Evolutionary conservation across 2,888 invertebrate genomes (phyloP).

Genomic region (Sphaerophoria taeniata): DNA sequence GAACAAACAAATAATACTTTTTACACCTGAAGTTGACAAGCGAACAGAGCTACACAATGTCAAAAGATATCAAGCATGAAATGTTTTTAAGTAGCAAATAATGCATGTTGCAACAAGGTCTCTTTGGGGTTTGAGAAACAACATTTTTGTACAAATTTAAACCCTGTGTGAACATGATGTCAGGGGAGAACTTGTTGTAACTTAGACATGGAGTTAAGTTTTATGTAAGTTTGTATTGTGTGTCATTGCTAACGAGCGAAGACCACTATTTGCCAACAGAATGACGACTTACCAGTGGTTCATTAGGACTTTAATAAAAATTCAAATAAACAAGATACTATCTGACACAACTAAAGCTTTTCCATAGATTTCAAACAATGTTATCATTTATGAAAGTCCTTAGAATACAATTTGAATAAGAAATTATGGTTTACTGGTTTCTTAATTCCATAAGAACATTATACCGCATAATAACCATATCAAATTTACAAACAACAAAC

Average conservation of each 20-base stretch:
- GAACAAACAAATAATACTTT: constrained; percentile 14
- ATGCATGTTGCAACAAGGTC: constrained; percentile 5
- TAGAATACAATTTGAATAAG: background rate
- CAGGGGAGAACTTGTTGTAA: background rate
- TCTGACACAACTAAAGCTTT: background rate
- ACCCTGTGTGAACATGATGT: background rate
- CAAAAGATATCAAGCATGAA: constrained; percentile 33
- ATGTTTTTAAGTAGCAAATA: constrained; percentile 16
- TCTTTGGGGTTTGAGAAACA: background rate
- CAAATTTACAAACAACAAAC: background rate
- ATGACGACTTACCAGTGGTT: too few relatives aligned
- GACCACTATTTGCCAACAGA: too few relatives aligned
- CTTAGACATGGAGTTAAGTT: background rate
- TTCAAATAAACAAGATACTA: background rate
- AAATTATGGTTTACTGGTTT: background rate
- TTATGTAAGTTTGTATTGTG: background rate
- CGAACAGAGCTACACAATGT: background rate
- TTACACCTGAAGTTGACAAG: constrained; percentile 25
- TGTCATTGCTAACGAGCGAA: too few relatives aligned
- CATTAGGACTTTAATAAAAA: too few relatives aligned
- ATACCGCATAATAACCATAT: background rate
- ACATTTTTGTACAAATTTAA: background rate
- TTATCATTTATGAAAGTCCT: background rate
- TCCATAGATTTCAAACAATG: background rate
- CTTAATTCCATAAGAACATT: background rate